Percentiles rank a stretch among this genome's conserved stretches.
Conservation (phyloP, 2,113 vertebrate species). For the Mastomys natalensis region DNA sequence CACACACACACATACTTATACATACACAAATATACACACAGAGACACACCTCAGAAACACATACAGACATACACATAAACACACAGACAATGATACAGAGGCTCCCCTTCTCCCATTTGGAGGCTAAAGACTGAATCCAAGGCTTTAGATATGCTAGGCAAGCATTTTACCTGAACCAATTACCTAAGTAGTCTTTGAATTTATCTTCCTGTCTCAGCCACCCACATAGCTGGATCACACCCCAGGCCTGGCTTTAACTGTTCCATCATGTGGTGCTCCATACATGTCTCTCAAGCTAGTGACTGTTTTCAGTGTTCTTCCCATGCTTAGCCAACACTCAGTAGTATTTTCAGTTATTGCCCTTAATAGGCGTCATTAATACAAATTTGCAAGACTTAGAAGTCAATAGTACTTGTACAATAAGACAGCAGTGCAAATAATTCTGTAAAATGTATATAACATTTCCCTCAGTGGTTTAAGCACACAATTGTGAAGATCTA, state of each 20-base stretch:
- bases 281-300: background rate
- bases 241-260: background rate
- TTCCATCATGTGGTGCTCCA: background rate
- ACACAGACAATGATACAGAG: background rate
- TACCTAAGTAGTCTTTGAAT: background rate
- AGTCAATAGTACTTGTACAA: background rate
- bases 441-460: background rate
- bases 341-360: conserved; percentile 1
- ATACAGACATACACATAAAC: background rate
- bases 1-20: background rate
- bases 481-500: background rate
- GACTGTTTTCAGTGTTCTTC: background rate
- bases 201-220: background rate
- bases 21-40: background rate
- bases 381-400: background rate
- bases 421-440: background rate
- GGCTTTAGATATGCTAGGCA: background rate
- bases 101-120: background rate
- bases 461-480: background rate
- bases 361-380: background rate
- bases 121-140: background rate
- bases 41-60: background rate
- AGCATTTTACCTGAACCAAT: background rate
- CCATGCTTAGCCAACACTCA: background rate
- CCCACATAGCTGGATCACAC: background rate